phyloP scores from a whole-genome alignment of 2,113 vertebrate species.

The Lagopus muta region DNA sequence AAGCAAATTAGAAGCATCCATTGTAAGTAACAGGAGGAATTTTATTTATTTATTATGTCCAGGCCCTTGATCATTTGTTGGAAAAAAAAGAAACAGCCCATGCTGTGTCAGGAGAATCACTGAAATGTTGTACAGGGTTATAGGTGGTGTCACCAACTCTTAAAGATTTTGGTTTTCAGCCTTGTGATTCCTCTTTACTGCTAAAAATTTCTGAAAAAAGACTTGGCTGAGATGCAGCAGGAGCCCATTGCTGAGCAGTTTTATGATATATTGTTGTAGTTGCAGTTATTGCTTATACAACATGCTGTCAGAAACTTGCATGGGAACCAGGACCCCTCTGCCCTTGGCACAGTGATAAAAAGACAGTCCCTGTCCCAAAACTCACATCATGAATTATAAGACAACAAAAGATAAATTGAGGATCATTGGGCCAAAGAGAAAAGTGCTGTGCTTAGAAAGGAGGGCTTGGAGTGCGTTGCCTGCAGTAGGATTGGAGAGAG shows the following conservation, averaged over 20 bases:
- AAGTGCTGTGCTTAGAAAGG: neutral
- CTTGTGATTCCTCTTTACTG: neutral
- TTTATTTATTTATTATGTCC: conserved; percentile 79
- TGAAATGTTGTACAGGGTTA: neutral
- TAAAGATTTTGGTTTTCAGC: conserved; percentile 26
- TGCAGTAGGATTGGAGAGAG: neutral
- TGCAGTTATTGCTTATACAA: conserved; percentile 22
- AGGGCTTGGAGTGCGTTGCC: neutral
- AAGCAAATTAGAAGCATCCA: conserved; percentile 78
- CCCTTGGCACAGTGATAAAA: neutral
- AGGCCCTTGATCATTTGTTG: conserved; percentile 21
- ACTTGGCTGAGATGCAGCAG: neutral
- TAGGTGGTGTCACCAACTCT: neutral
- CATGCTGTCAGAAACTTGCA: conserved; percentile 19
- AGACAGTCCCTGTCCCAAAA: conserved; percentile 35
- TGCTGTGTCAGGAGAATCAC: neutral
- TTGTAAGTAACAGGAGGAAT: conserved; percentile 79
- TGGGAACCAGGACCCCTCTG: conserved; percentile 11
- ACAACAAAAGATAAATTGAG: neutral
- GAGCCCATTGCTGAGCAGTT: conserved; percentile 2
- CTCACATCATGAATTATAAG: conserved; percentile 4
- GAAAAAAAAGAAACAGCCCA: neutral
- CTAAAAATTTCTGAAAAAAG: conserved; percentile 9
- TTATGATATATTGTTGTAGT: conserved; percentile 1
- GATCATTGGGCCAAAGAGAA: neutral